Conservation (phyloP, 1,140 invertebrate species). For the Megalopta genalis region DNA sequence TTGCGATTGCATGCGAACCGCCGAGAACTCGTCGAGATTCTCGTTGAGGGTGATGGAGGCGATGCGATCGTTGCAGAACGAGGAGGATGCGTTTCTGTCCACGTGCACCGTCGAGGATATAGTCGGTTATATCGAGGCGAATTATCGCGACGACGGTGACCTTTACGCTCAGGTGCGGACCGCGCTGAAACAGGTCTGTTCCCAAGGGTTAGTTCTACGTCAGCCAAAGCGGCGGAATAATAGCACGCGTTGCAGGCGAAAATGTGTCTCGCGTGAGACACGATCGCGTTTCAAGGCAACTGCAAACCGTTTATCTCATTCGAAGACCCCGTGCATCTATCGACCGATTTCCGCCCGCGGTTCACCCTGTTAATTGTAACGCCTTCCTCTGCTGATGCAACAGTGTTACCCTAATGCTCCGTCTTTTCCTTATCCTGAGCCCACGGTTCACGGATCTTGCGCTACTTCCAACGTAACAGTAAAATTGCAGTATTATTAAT, state of each 20-base stretch:
- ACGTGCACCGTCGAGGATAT: conserved; percentile 57
- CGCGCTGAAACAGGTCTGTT: conserved; percentile 57
- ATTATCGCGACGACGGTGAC: conserved; percentile 65
- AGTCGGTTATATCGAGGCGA: conserved; percentile 53
- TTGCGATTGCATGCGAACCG: conserved; percentile 19
- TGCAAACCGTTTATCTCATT: conserved; percentile 50
- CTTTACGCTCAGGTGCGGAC: conserved; percentile 69
- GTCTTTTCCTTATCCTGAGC: background rate
- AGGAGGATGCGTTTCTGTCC: conserved; percentile 5
- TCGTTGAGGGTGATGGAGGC: conserved; percentile 68
- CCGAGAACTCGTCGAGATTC: conserved; percentile 60
- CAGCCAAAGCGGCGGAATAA: conserved; percentile 7
- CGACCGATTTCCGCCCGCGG: conserved; percentile 41
- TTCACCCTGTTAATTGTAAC: conserved; percentile 30
- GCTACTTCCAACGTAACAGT: too few relatives aligned
- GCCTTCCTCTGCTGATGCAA: background rate
- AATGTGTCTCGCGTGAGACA: conserved; percentile 51
- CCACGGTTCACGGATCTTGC: too few relatives aligned
- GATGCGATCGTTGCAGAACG: conserved; percentile 55
- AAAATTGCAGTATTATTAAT: too few relatives aligned
- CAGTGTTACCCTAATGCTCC: background rate
- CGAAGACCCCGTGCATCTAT: conserved; percentile 44
- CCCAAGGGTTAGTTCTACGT: conserved; percentile 66
- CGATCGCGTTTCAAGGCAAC: conserved; percentile 58
- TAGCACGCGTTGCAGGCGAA: conserved; percentile 17